A percentile compares a stretch with the other conserved stretches of the same genome.
Evolutionary conservation across 1,140 invertebrate species (phyloP).

Genomic region (Theocolax elegans): DNA sequence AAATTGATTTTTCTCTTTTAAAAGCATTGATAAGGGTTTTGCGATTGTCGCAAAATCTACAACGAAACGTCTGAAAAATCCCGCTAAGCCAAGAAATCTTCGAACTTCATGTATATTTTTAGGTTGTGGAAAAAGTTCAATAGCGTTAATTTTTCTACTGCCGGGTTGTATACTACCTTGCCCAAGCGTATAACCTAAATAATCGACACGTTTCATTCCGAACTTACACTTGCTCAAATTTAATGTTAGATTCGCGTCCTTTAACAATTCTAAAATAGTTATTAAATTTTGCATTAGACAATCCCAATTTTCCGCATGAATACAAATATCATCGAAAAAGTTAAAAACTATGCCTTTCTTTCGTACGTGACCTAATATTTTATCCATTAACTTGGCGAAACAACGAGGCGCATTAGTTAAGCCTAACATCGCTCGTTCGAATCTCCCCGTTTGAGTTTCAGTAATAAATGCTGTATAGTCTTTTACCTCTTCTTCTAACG

Average conservation of each 20-base stretch:
- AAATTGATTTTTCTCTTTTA: conserved; percentile 16
- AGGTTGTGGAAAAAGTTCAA: conserved; percentile 46
- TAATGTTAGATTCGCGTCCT: conserved; percentile 46
- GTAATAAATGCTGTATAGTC: conserved; percentile 40
- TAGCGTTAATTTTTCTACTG: conserved; percentile 47
- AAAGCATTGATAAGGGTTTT: no score
- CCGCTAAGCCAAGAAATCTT: conserved; percentile 50
- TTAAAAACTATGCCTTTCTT: conserved; percentile 1
- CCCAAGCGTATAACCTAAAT: conserved; percentile 51
- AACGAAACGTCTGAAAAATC: conserved; percentile 56
- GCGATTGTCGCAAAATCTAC: conserved; percentile 1
- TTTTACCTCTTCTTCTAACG: conserved; percentile 19
- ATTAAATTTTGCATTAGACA: conserved; percentile 1
- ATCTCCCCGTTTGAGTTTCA: conserved; percentile 31
- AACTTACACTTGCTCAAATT: no score
- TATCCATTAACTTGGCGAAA: conserved; percentile 40
- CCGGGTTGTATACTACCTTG: conserved; percentile 44
- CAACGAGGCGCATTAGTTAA: no score
- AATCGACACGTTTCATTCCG: conserved; percentile 46
- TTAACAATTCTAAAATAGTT: conserved; percentile 42
- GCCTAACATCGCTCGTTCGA: conserved; percentile 33
- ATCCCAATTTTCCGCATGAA: background rate
- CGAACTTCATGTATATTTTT: conserved; percentile 40
- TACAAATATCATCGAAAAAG: conserved; percentile 19
- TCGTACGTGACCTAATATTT: background rate